phyloP scores from a whole-genome alignment of 1,140 invertebrate species.

The Cyphomyrmex costatus region DNA sequence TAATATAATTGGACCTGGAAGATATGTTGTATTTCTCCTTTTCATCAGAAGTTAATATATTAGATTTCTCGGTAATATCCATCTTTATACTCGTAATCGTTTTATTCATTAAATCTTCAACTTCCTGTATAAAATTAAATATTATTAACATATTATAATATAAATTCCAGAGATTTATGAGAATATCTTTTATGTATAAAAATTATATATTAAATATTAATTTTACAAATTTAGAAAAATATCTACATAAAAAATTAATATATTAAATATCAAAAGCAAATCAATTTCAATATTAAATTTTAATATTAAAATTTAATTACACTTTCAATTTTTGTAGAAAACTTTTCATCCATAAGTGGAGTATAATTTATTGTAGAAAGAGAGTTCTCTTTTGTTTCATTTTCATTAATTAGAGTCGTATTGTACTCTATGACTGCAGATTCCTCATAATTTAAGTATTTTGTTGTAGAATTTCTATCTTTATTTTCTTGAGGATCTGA shows the following conservation, averaged over 20 bases:
- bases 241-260: background rate
- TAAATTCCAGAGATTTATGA: background rate
- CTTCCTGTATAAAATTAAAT: slow-evolving; percentile 4
- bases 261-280: slow-evolving; percentile 3
- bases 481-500: background rate
- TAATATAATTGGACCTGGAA: background rate
- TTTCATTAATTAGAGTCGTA: background rate
- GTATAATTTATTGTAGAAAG: background rate
- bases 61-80: background rate
- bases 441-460: background rate
- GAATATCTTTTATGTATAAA: background rate
- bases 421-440: background rate
- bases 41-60: background rate
- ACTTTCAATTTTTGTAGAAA: slow-evolving; percentile 8
- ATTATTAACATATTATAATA: background rate
- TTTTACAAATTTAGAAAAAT: background rate
- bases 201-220: background rate
- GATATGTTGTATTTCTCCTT: background rate
- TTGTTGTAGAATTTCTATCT: background rate
- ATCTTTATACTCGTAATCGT: background rate
- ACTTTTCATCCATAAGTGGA: background rate
- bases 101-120: background rate
- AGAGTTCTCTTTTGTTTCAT: background rate
- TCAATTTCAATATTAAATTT: background rate
- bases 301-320: slow-evolving; percentile 18